phyloP scores from a whole-genome alignment of 2,113 vertebrate genomes.

The Boulengeromyrus knoepffleri region DNA sequence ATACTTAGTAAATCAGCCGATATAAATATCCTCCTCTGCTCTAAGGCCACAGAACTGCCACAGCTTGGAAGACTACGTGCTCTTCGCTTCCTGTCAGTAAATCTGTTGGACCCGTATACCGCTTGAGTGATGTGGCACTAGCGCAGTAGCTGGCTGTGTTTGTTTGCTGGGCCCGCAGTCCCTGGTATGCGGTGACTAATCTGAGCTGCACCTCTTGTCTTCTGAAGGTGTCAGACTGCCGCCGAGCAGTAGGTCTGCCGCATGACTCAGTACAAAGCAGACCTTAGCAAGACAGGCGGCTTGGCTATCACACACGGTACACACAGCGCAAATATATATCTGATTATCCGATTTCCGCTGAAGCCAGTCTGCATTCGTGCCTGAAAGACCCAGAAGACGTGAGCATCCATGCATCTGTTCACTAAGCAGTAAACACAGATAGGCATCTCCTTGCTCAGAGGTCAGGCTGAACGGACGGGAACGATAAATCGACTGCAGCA shows the following conservation, averaged over 20 bases:
- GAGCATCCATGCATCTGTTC: not conserved
- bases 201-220: not conserved
- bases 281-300: not conserved
- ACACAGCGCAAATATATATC: not conserved
- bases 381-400: not conserved
- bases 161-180: not conserved
- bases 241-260: not conserved
- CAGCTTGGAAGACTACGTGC: not conserved
- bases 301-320: not conserved
- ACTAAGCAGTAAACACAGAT: not conserved
- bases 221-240: constrained; percentile 19
- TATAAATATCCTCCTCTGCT: not conserved
- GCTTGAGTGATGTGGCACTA: not conserved
- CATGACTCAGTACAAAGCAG: constrained; percentile 15
- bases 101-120: not conserved
- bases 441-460: not conserved
- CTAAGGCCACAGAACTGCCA: not conserved
- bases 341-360: not conserved
- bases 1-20: not conserved
- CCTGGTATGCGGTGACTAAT: constrained; percentile 6
- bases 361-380: not conserved
- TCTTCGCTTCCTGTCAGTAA: not conserved
- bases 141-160: not conserved
- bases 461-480: not conserved
- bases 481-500: not conserved